phyloP scores from a whole-genome alignment of 2,113 vertebrate species.

The Eptesicus fuscus region DNA sequence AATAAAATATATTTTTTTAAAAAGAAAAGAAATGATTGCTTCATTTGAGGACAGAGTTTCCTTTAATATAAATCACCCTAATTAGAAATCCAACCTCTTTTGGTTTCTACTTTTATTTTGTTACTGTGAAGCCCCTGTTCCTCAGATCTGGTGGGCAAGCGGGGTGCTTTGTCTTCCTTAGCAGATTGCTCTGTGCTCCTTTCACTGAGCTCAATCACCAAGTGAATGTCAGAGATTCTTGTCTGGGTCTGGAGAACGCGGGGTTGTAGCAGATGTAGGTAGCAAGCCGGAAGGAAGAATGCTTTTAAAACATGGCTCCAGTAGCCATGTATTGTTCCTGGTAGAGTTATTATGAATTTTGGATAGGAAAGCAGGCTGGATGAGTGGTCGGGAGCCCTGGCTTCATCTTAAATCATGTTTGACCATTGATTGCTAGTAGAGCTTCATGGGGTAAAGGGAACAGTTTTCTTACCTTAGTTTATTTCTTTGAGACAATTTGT shows the following conservation, averaged over 20 bases:
- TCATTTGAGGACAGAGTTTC: not conserved
- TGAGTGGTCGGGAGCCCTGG: not conserved
- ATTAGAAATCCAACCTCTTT: conserved; percentile 37
- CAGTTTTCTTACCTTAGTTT: not conserved
- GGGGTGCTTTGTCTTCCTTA: not conserved
- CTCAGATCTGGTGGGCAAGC: not conserved
- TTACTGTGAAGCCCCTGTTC: not conserved
- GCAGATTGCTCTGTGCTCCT: not conserved
- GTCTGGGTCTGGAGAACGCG: not conserved
- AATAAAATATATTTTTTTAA: no score
- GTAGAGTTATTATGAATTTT: not conserved
- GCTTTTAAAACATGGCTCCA: not conserved
- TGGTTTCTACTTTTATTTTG: conserved; percentile 40
- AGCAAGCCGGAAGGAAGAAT: not conserved
- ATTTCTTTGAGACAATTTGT: not conserved
- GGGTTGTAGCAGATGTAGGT: not conserved
- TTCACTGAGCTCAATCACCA: not conserved
- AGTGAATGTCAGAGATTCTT: not conserved
- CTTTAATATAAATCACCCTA: conserved; percentile 31
- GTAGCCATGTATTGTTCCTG: not conserved
- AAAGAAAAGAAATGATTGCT: not conserved
- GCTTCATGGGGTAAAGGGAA: not conserved
- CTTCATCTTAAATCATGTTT: not conserved
- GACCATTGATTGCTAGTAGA: not conserved
- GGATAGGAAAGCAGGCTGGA: not conserved